Percentiles rank a stretch among this genome's conserved stretches.
Conservation (phyloP, 23 tunicate species). For the Corella eumyota region DNA sequence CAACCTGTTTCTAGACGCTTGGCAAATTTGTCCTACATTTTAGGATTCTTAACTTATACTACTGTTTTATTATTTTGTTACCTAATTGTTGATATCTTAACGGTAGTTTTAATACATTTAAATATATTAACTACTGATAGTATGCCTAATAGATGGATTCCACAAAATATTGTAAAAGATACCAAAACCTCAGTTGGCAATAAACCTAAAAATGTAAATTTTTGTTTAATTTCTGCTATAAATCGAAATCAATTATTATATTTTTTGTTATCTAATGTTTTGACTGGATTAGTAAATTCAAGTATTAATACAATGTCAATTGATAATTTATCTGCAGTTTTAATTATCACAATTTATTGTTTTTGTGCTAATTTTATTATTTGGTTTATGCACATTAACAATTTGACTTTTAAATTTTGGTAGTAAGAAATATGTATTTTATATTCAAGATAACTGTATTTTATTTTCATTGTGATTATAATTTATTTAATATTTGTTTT, state of each 20-base stretch:
- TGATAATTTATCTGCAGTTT: slow-evolving; percentile 6
- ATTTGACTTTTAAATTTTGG: slow-evolving; percentile 49
- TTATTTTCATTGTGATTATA: neutral
- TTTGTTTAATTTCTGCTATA: slow-evolving; percentile 43
- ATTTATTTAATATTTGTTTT: neutral
- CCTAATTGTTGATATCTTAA: slow-evolving; percentile 18
- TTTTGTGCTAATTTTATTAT: slow-evolving; percentile 7
- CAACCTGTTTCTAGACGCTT: slow-evolving; percentile 70
- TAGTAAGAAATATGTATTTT: slow-evolving; percentile 1
- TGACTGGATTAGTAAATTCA: slow-evolving; percentile 41
- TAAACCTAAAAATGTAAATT: slow-evolving; percentile 20
- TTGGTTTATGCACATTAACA: slow-evolving; percentile 45
- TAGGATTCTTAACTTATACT: slow-evolving; percentile 37
- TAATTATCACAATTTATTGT: slow-evolving; percentile 18
- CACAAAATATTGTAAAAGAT: slow-evolving; percentile 1
- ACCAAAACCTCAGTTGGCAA: slow-evolving; percentile 4
- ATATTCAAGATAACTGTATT: neutral
- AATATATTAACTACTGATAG: slow-evolving; percentile 14
- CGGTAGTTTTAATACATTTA: slow-evolving; percentile 4
- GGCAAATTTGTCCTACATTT: slow-evolving; percentile 55
- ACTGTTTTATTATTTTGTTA: slow-evolving; percentile 10
- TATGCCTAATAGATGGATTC: slow-evolving; percentile 50
- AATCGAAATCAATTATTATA: slow-evolving; percentile 50
- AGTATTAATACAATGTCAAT: slow-evolving; percentile 24
- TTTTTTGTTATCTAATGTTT: slow-evolving; percentile 46